These are phyloP conservation scores for Callyntrura sp. DNA, from an alignment of 2,888 invertebrate species.

Conservation along the genomic window DNA sequence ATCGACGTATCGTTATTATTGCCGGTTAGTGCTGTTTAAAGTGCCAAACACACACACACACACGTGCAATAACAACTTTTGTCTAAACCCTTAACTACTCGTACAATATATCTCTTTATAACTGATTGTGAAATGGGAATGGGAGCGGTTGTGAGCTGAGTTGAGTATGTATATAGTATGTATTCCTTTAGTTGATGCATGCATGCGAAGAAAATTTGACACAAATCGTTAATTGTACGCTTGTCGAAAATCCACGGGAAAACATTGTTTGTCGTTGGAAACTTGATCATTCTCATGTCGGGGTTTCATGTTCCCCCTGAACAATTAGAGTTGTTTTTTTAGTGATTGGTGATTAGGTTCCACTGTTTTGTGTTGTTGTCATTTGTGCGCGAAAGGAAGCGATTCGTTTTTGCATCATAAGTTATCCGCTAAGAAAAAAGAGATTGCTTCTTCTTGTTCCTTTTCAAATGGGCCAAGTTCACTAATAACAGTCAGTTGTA, in stretches of 20 bases:
- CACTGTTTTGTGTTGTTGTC: conserved; percentile 9
- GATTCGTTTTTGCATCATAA: conserved; percentile 12
- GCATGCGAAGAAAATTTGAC: conserved; percentile 11
- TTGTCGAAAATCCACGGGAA: not conserved
- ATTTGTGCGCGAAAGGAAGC: conserved; percentile 27
- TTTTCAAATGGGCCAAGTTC: conserved; percentile 16
- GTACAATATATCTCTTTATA: too few species aligned
- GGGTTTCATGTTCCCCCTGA: not conserved
- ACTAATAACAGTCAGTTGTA: conserved; percentile 8
- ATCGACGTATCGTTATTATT: too few species aligned
- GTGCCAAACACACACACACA: too few species aligned
- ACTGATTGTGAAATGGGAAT: too few species aligned
- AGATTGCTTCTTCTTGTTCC: conserved; percentile 6
- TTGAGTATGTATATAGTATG: too few species aligned
- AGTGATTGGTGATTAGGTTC: conserved; percentile 34
- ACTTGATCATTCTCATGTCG: conserved; percentile 32
- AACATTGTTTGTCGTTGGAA: conserved; percentile 13
- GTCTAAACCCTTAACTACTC: too few species aligned
- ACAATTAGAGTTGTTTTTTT: not conserved
- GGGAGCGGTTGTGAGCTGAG: too few species aligned
- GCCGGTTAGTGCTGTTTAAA: too few species aligned
- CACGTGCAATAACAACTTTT: too few species aligned
- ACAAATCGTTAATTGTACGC: conserved; percentile 38
- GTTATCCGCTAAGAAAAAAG: not conserved
- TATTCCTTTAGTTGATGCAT: too few species aligned